phyloP scores from a whole-genome alignment of 2,888 invertebrate genomes.

The Cecidostiba fungosa region DNA sequence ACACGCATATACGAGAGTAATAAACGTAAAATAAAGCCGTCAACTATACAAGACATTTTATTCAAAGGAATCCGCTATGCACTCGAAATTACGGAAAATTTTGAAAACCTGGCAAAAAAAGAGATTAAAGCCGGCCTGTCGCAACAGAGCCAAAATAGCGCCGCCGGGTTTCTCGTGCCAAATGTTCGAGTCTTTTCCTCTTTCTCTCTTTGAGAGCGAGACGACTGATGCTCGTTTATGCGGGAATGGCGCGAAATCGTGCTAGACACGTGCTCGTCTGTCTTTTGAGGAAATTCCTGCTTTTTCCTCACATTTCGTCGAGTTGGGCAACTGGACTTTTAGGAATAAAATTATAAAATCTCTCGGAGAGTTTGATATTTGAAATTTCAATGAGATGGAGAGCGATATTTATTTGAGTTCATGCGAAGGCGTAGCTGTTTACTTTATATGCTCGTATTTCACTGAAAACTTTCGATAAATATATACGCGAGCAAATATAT shows the following conservation, averaged over 20 bases:
- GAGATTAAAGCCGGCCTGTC: neutral
- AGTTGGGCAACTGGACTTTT: neutral
- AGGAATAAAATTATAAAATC: too few species aligned
- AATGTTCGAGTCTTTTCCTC: neutral
- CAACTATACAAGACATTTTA: too few species aligned
- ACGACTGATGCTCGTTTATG: neutral
- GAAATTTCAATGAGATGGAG: too few species aligned
- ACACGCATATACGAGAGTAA: too few species aligned
- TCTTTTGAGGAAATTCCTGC: neutral
- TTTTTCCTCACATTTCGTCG: neutral
- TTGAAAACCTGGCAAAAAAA: neutral
- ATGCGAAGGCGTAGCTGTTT: too few species aligned
- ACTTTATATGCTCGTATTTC: too few species aligned
- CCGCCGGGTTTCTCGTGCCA: constrained; percentile 7
- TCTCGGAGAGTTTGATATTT: too few species aligned
- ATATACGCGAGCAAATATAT: neutral
- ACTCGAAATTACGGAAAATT: neutral
- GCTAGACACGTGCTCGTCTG: neutral
- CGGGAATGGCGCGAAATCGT: neutral
- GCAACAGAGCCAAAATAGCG: constrained; percentile 16
- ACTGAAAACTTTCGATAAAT: neutral
- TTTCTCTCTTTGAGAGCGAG: neutral
- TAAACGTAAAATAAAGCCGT: too few species aligned
- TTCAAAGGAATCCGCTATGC: too few species aligned
- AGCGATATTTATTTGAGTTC: neutral